phyloP scores from a whole-genome alignment of 2,888 invertebrate species.

The Miltochrista miniata region DNA sequence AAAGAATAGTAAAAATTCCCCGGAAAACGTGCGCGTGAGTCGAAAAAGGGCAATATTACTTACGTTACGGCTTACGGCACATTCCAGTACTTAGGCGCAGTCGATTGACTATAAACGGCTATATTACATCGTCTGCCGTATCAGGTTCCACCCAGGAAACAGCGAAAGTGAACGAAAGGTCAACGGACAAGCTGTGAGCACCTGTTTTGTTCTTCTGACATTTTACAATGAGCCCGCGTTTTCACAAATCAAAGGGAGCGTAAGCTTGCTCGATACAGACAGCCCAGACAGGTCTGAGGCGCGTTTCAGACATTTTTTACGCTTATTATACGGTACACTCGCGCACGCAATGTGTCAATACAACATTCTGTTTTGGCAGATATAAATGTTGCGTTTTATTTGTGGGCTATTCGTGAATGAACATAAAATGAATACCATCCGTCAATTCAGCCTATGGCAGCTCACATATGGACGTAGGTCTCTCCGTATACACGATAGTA shows the following conservation, averaged over 20 bases:
- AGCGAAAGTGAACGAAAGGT: conserved; percentile 53
- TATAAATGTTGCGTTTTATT: too few species aligned
- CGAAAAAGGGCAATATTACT: conserved; percentile 10
- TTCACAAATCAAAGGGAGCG: conserved; percentile 31
- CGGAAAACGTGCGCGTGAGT: conserved; percentile 13
- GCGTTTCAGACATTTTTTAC: too few species aligned
- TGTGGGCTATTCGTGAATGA: too few species aligned
- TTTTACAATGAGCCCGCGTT: conserved; percentile 27
- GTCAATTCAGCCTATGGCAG: too few species aligned
- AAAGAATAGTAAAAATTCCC: conserved; percentile 30
- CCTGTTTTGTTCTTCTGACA: conserved; percentile 18
- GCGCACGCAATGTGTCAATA: not conserved
- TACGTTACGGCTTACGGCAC: not conserved
- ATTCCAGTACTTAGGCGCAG: conserved; percentile 22
- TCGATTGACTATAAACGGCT: conserved; percentile 57
- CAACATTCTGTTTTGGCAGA: too few species aligned
- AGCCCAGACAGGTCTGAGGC: conserved; percentile 17
- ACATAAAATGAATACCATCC: too few species aligned
- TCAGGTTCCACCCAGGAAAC: conserved; percentile 47
- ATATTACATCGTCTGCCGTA: conserved; percentile 44
- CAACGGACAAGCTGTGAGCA: conserved; percentile 24
- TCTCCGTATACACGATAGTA: too few species aligned
- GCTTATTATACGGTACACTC: not conserved
- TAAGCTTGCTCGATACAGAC: conserved; percentile 8
- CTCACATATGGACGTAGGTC: too few species aligned